phyloP scores from a whole-genome alignment of 2,113 vertebrate species.

The Brachionichthys hirsutus region DNA sequence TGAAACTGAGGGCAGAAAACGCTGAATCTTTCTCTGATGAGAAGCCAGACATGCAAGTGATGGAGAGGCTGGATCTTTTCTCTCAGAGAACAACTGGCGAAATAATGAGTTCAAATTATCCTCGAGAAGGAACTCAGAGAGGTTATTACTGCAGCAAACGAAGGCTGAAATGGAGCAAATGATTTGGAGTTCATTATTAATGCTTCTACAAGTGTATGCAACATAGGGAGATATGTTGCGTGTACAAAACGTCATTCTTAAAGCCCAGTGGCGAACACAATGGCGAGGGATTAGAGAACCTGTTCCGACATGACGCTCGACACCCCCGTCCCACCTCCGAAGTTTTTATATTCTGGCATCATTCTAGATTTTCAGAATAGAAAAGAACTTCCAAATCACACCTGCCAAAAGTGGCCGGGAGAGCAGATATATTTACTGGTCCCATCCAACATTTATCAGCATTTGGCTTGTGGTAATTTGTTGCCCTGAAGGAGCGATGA shows the following conservation, averaged over 20 bases:
- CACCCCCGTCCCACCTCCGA: background rate
- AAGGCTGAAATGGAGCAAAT: constrained; percentile 50
- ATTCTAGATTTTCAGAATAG: constrained; percentile 16
- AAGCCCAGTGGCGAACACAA: background rate
- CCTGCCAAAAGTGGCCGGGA: constrained; percentile 53
- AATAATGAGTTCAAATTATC: constrained; percentile 48
- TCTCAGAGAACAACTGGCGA: constrained; percentile 35
- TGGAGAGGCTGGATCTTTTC: constrained; percentile 21
- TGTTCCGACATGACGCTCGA: background rate
- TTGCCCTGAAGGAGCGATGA: constrained; percentile 52
- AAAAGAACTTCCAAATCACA: constrained; percentile 27
- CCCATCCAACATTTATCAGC: constrained; percentile 44
- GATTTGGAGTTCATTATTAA: constrained; percentile 46
- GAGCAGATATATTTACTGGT: constrained; percentile 46
- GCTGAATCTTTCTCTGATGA: constrained; percentile 10
- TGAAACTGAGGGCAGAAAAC: background rate
- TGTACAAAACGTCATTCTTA: constrained; percentile 5
- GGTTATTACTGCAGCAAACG: constrained; percentile 49
- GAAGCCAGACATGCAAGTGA: constrained; percentile 14
- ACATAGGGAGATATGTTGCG: constrained; percentile 5
- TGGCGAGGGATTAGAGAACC: background rate
- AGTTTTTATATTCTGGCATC: constrained; percentile 20
- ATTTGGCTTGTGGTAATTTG: constrained; percentile 56
- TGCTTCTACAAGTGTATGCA: constrained; percentile 25
- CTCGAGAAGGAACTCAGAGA: constrained; percentile 40